phyloP scores from a whole-genome alignment of 2,797 vertebrate species.

The Silurus aristotelis region DNA sequence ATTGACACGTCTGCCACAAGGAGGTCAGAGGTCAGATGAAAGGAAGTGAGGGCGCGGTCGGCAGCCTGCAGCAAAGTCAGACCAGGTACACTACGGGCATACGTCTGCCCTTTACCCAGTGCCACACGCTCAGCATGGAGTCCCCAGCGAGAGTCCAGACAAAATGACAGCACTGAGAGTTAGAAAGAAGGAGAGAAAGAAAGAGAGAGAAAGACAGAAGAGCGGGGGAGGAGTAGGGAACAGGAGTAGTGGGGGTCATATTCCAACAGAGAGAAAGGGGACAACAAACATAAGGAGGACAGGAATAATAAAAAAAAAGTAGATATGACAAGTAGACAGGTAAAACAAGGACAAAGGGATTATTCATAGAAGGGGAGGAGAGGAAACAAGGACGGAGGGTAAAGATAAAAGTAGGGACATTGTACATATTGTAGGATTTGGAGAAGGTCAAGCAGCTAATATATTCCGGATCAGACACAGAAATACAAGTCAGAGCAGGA shows the following conservation, averaged over 20 bases:
- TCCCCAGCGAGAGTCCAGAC: conserved; percentile 92
- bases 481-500: conserved; percentile 48
- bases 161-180: conserved; percentile 88
- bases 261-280: conserved; percentile 5
- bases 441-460: conserved; percentile 50
- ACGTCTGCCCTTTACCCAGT: conserved; percentile 91
- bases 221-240: not conserved
- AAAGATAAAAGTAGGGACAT: conserved; percentile 51
- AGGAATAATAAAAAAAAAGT: not conserved
- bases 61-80: conserved; percentile 90
- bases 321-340: not conserved
- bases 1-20: conserved; percentile 90
- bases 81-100: conserved; percentile 90
- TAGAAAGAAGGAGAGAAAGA: conserved; percentile 5
- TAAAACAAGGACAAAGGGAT: conserved; percentile 6
- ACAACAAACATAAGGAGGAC: not conserved
- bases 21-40: conserved; percentile 90
- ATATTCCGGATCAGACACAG: conserved; percentile 46
- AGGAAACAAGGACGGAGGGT: conserved; percentile 23
- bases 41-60: conserved; percentile 89
- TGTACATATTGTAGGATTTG: conserved; percentile 53
- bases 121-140: conserved; percentile 89
- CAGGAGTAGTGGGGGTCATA: not conserved
- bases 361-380: not conserved
- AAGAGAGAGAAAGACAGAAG: conserved; percentile 1